phyloP scores from a whole-genome alignment of 2,797 vertebrate species.

The Macroramphosus scolopax region DNA sequence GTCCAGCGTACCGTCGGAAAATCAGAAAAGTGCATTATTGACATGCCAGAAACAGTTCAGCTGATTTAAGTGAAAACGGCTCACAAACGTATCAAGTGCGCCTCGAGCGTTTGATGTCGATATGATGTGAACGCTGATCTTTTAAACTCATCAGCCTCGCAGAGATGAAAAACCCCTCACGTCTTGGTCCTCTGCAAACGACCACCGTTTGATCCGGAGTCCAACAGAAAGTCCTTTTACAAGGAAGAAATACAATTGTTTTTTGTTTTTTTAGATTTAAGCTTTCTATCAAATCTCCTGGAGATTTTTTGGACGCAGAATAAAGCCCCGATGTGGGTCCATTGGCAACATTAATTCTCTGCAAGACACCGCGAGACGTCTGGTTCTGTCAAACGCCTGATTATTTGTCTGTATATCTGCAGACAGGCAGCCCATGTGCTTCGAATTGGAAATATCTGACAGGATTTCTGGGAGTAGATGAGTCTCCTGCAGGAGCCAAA shows the following conservation, averaged over 20 bases:
- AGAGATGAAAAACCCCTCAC: too few relatives aligned
- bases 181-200: slow-evolving; percentile 7
- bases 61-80: background rate
- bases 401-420: slow-evolving; percentile 42
- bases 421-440: slow-evolving; percentile 27
- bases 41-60: slow-evolving; percentile 4
- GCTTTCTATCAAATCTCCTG: slow-evolving; percentile 14
- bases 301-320: slow-evolving; percentile 13
- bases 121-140: background rate
- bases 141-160: too few relatives aligned
- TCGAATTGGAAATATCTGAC: slow-evolving; percentile 38
- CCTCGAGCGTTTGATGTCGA: slow-evolving; percentile 5
- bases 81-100: background rate
- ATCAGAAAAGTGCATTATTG: background rate
- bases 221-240: slow-evolving; percentile 7
- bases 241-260: too few relatives aligned
- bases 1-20: slow-evolving; percentile 1
- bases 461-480: slow-evolving; percentile 22
- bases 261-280: slow-evolving; percentile 2
- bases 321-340: slow-evolving; percentile 45
- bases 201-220: slow-evolving; percentile 4
- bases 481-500: slow-evolving; percentile 36
- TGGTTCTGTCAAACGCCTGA: slow-evolving; percentile 13
- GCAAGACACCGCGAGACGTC: slow-evolving; percentile 7
- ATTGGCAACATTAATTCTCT: slow-evolving; percentile 9